A percentile compares a stretch with the other conserved stretches of the same genome.
These are phyloP conservation scores for Cyprinodon variegatus DNA, from an alignment of 2,113 vertebrate species.

Conservation along the genomic window DNA sequence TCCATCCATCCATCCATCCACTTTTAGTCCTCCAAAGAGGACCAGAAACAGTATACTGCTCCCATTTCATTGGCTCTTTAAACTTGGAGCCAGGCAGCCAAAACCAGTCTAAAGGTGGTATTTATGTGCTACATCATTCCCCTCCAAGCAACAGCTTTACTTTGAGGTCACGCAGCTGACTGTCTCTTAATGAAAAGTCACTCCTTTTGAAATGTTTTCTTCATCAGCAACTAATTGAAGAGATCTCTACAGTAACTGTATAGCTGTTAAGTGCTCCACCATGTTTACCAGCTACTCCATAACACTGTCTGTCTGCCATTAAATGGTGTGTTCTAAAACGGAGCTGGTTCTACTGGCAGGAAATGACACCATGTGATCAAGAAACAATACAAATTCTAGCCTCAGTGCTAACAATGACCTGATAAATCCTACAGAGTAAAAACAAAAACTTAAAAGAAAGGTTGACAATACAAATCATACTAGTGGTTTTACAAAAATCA, in stretches of 20 bases:
- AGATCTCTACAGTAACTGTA: conserved; percentile 5
- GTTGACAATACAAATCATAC: background rate
- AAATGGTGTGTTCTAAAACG: conserved; percentile 4
- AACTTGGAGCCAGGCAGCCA: background rate
- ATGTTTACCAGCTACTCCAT: background rate
- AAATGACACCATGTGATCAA: conserved; percentile 4
- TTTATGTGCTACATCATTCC: background rate
- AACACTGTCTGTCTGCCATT: conserved; percentile 7
- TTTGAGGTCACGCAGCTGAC: background rate
- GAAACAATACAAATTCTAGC: background rate
- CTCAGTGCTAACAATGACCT: background rate
- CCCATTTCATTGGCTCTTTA: conserved; percentile 2
- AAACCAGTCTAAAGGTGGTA: background rate
- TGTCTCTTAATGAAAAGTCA: background rate
- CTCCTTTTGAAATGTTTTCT: background rate
- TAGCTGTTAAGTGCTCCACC: conserved; percentile 6
- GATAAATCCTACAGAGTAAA: background rate
- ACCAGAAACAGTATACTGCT: background rate
- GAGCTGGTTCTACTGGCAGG: background rate
- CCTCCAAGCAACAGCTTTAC: background rate
- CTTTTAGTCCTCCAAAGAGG: background rate
- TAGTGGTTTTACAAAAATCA: background rate
- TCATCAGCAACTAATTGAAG: background rate
- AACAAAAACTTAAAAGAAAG: background rate
- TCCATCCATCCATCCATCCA: no score